Evolutionary conservation across 2,797 vertebrate genomes (phyloP).

Genomic region (Poecile montanus): DNA sequence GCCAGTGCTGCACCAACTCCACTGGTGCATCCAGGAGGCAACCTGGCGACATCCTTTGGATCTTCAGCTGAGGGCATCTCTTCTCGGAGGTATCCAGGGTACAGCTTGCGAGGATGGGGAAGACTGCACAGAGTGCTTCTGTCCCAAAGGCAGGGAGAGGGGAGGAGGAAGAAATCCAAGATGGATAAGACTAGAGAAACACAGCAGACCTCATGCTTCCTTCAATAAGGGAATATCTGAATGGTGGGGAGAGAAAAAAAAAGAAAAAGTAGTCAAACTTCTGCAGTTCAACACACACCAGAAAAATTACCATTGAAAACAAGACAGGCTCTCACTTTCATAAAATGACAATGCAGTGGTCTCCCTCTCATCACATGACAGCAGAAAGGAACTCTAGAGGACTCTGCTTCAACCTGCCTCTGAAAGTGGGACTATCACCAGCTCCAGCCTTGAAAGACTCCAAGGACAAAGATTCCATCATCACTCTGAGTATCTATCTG

Average conservation of each 20-base stretch:
- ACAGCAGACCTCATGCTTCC: slow-evolving; percentile 85
- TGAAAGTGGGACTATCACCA: accelerated
- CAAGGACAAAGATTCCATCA: not conserved
- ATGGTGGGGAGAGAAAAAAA: not conserved
- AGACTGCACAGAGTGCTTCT: slow-evolving; percentile 72
- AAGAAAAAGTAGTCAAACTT: not conserved
- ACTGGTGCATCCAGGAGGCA: slow-evolving; percentile 69
- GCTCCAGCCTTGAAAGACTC: not conserved
- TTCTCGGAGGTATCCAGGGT: slow-evolving; percentile 68
- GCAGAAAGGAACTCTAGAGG: not conserved
- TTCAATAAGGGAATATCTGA: slow-evolving; percentile 95
- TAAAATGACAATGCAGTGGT: not conserved
- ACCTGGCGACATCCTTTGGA: slow-evolving; percentile 73
- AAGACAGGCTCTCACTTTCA: not conserved
- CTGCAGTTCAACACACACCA: not conserved
- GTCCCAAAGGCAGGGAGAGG: slow-evolving; percentile 51
- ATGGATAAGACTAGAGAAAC: slow-evolving; percentile 49
- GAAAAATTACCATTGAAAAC: not conserved
- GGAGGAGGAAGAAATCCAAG: slow-evolving; percentile 42
- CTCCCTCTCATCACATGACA: not conserved
- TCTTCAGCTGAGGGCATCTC: slow-evolving; percentile 69
- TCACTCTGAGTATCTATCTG: not conserved
- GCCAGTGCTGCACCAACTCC: slow-evolving; percentile 62
- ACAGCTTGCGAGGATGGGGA: slow-evolving; percentile 48
- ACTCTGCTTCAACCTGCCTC: not conserved